Conservation (phyloP, 2,113 vertebrate species). For the Dendropsophus ebraccatus region DNA sequence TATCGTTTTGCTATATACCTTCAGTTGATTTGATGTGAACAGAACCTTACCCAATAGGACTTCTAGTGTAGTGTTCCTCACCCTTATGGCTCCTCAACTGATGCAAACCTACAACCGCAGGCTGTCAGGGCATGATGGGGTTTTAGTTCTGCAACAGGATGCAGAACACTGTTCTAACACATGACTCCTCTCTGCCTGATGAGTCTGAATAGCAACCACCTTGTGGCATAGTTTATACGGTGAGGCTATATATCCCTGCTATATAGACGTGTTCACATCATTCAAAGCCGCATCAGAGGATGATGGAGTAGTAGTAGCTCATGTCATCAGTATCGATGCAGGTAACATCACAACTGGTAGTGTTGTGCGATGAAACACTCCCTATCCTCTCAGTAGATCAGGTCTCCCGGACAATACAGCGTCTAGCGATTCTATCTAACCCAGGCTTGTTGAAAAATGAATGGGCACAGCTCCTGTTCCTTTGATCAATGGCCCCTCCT, state of each 20-base stretch:
- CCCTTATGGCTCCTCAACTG: no score
- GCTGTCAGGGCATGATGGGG: no score
- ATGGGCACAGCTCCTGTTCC: slow-evolving; percentile 7
- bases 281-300: background rate
- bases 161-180: no score
- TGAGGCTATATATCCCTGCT: background rate
- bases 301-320: background rate
- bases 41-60: no score
- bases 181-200: no score
- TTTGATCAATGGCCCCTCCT: slow-evolving; percentile 25
- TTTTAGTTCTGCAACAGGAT: no score
- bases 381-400: slow-evolving; percentile 28
- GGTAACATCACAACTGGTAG: slow-evolving; percentile 33
- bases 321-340: background rate
- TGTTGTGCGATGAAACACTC: background rate
- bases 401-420: background rate
- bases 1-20: no score
- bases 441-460: slow-evolving; percentile 40
- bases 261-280: background rate
- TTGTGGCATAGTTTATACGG: background rate
- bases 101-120: no score
- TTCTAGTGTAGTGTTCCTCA: no score
- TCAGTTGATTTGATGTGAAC: no score
- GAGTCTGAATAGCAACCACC: no score
- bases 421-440: slow-evolving; percentile 30